A percentile compares a stretch with the other conserved stretches of the same genome.
Evolutionary conservation across 2,113 vertebrate species (phyloP).

Genomic region (Dissostichus mawsoni): DNA sequence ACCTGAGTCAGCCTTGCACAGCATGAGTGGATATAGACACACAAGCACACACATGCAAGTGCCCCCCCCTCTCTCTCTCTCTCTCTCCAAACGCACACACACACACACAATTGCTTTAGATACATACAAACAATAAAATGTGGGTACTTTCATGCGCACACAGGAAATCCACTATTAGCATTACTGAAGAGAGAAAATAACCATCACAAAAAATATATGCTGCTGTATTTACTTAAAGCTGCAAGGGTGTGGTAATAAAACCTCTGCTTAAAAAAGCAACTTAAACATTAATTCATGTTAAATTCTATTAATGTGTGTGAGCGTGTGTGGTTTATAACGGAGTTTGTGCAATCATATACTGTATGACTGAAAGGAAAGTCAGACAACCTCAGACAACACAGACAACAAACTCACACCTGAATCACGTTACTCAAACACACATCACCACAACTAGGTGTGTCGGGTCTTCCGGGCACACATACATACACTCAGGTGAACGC

Average conservation of each 20-base stretch:
- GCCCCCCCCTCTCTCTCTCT: conserved; percentile 6
- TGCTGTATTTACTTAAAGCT: conserved; percentile 36
- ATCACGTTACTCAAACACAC: conserved; percentile 82
- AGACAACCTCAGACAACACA: conserved; percentile 77
- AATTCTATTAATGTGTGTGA: not conserved
- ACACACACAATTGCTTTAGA: conserved; percentile 12
- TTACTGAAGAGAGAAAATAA: conserved; percentile 1
- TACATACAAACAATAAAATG: not conserved
- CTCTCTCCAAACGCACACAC: conserved; percentile 3
- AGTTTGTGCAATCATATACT: conserved; percentile 20
- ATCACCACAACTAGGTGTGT: conserved; percentile 66
- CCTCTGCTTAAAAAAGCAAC: conserved; percentile 1
- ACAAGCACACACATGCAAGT: conserved; percentile 66
- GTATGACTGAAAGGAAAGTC: conserved; percentile 60
- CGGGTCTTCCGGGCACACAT: conserved; percentile 10
- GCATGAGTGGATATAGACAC: conserved; percentile 41
- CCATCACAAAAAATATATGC: conserved; percentile 1
- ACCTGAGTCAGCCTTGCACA: conserved; percentile 86
- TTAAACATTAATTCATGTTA: not conserved
- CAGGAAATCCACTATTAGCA: conserved; percentile 12
- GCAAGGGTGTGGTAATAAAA: conserved; percentile 77
- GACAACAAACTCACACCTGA: conserved; percentile 84
- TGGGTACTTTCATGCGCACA: not conserved
- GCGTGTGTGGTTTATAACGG: not conserved
- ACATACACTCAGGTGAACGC: not conserved